Percentiles rank a stretch among this genome's conserved stretches.
Conservation (phyloP, 2,113 vertebrate species). For the Brachyhypopomus gauderio region DNA sequence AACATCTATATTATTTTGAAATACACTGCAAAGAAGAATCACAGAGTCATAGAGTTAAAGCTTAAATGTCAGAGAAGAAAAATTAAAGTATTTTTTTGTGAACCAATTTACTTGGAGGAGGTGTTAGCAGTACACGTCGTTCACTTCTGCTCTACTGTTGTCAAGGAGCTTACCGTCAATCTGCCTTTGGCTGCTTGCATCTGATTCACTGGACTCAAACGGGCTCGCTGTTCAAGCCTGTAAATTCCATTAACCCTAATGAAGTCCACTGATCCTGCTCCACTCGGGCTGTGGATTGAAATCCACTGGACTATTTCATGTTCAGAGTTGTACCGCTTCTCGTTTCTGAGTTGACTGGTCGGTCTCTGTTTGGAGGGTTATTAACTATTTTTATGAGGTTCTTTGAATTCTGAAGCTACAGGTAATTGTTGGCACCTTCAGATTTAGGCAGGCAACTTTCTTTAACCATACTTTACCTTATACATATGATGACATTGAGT, state of each 20-base stretch:
- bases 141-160: neutral
- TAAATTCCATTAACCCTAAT: conserved; percentile 13
- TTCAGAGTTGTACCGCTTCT: neutral
- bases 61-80: neutral
- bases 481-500: neutral
- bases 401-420: neutral
- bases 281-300: neutral
- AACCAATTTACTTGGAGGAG: neutral
- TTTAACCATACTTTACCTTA: neutral
- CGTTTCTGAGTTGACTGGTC: no score
- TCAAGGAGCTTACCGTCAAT: conserved; percentile 12
- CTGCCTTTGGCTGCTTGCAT: neutral
- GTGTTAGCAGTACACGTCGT: neutral
- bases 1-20: no score
- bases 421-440: neutral
- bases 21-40: no score
- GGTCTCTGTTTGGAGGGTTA: no score
- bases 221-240: conserved; percentile 1
- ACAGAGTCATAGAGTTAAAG: neutral
- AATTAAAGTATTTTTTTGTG: neutral
- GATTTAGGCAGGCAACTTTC: neutral
- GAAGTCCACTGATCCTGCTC: neutral
- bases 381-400: no score
- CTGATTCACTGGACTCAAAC: neutral
- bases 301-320: neutral